phyloP scores from a whole-genome alignment of 2,113 vertebrate genomes.

The Opisthocomus hoazin region DNA sequence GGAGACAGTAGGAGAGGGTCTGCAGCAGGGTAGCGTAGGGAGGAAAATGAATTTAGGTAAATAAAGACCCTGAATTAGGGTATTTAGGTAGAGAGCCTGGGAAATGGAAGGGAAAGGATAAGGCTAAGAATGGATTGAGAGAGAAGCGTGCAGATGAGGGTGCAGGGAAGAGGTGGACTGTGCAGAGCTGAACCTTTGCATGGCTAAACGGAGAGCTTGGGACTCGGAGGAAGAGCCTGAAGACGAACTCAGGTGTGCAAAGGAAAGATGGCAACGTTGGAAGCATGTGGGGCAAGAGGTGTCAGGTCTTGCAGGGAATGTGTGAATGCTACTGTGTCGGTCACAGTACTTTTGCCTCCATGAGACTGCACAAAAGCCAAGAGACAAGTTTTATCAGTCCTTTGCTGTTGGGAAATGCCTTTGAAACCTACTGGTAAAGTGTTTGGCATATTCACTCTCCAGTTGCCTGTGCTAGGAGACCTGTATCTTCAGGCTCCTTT shows the following conservation, averaged over 20 bases:
- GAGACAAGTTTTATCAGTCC: not conserved
- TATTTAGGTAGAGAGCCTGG: too few relatives aligned
- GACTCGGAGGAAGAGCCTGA: not conserved
- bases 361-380: not conserved
- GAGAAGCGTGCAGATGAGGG: not conserved
- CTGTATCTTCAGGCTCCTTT: not conserved
- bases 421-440: not conserved
- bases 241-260: not conserved
- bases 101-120: not conserved
- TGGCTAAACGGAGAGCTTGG: not conserved
- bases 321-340: not conserved
- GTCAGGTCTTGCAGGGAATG: not conserved
- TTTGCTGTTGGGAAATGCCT: not conserved
- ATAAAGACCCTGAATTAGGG: not conserved
- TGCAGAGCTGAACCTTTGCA: not conserved
- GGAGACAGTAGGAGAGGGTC: not conserved
- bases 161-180: not conserved
- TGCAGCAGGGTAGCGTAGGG: not conserved
- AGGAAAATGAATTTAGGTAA: not conserved
- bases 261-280: fast-evolving
- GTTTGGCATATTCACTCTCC: not conserved
- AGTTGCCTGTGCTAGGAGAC: not conserved
- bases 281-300: not conserved
- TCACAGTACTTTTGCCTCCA: not conserved
- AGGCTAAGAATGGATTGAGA: not conserved